Evolutionary conservation across 2,888 invertebrate species (phyloP), one percentile per base, ranked within the genome.

Genomic region (Tipula confusa): DNA sequence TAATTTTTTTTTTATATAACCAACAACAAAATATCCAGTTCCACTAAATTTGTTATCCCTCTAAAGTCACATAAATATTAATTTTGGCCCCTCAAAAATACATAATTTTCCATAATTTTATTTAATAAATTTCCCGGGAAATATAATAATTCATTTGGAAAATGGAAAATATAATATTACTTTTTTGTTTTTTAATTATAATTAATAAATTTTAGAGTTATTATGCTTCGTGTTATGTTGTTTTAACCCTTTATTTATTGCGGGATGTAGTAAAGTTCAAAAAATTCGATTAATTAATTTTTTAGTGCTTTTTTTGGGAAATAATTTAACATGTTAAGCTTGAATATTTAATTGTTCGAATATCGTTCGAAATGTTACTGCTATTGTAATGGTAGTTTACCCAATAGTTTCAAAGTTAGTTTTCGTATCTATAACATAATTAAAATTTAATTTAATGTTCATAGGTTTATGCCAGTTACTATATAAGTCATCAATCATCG

Each of bases 191-290:
- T 64, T 64, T 24, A 9, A 24, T 18, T 64, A 9, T 64, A 64
- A 64, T 64, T 64, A 64, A 64, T 64, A 64, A 64, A 64, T 64
- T 64, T 64, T 64, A 24, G 24, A 64, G 24, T 64, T 64, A 64
- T 64, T 64, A 64, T 24, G 3, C 24, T 64, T 64, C 64, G 64
- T 64, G 64, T 64, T 64, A 11, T 64, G 3, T 33, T 24, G 7
- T 24, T 64, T 7, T 64, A 64, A 64, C 64, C 64, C 64, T 64
- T 64, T 64, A 64, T 64, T 24, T 64, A 64, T 24, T 64, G 64
- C 24, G 64, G 64, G 64, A 2, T 24, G 24, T 24, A 64, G 11
- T 64, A 64, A 64, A 64, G 24, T 64, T 64, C 64, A 64, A 64
- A n/a, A n/a, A 64, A 64, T 64, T 24, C 24, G 64, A 24, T 24